Evolutionary conservation across 1,140 invertebrate species (phyloP), one percentile per base, ranked within the genome.

Genomic region (Orchesella cincta): DNA sequence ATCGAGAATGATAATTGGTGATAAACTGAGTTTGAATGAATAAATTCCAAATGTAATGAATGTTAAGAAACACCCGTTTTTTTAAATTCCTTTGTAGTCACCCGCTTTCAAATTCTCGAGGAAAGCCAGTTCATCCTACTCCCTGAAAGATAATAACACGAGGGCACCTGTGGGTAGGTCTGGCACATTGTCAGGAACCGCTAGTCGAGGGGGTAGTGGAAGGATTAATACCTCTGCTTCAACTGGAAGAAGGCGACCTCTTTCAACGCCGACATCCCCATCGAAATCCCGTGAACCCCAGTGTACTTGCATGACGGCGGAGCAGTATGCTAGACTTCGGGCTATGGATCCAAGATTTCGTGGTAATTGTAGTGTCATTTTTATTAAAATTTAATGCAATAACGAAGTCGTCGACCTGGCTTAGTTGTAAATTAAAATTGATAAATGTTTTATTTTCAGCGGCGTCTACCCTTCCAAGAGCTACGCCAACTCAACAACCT

Each of bases 41-140:
- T n/a, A n/a, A n/a, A n/a, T n/a, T n/a, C n/a, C n/a, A n/a, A n/a
- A n/a, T n/a, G n/a, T n/a, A n/a, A n/a, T n/a, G n/a, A n/a, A n/a
- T n/a, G n/a, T n/a, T n/a, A n/a, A n/a, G n/a, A n/a, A n/a, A n/a
- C n/a, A n/a, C n/a, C n/a, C n/a, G n/a, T n/a, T n/a, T n/a, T n/a
- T n/a, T n/a, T n/a, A n/a, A n/a, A n/a, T 79, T 88, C 26, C n/a
- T 57, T 92, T 91, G 86, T 91, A 98, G 96, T 96, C 94, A 88
- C 95, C 94, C 84, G 93, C 94, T 85, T 97, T 96, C 89, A 97
- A 97, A 90, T 97, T 96, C 89, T 94, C 94, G 84, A 91, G 96
- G 85, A 98, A 98, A 89, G 94, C 95, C 82, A 96, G 94, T 78
- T 97, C 95, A 83, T 96, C 95, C 84, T 97, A 97, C 87, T 97